Base-by-base conservation (phyloP, 2,888 invertebrate species). In the Drosophila lutescens region DNA sequence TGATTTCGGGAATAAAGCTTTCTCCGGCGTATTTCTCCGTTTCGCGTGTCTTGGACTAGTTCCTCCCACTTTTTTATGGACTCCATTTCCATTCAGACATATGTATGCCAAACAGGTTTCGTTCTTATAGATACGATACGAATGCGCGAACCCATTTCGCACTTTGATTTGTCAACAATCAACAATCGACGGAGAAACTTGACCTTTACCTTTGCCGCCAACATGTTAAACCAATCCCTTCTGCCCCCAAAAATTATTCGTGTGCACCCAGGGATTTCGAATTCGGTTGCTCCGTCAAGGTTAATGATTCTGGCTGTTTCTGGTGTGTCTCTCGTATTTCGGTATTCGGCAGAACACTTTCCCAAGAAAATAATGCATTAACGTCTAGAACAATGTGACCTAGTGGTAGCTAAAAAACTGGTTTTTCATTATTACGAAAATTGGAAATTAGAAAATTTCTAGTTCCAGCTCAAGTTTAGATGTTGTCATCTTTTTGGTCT, bases 171-270 rank as follows among this genome's bases (percentile, higher is more conserved):
- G 63, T 69, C 59, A 76, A 76, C 75, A 77, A 63, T 76, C 70
- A 66, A 61, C 75, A 77, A 63, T 76, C 70, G 63, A 61, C 65
- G 70, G 59, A 72, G 79, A 60, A 68, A 70, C 74, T 88, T 85
- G 88, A 82, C 88, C 81, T 82, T 85, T 68, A 82, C 80, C 81
- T 82, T 85, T 69, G 67, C 46, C 23, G 59, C 53, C 32, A 44
- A 46, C 36, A 23, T 23, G 38, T 40, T 13, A 63, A 46, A 55
- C 65, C 43, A 34, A 51, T 55, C 65, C 43, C 51, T 70, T 71
- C 46, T 49, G 17, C n/a, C 38, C 41, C 23, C 2, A 5, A 8
- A 30, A 57, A 57, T n/a, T 26, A 20, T 9, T 23, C 20, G 36
- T 36, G 26, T 30, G 57, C 30, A 20, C 40, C 40, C 58, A 32